phyloP scores from a whole-genome alignment of 1,140 invertebrate species.

The Eumeta japonica region DNA sequence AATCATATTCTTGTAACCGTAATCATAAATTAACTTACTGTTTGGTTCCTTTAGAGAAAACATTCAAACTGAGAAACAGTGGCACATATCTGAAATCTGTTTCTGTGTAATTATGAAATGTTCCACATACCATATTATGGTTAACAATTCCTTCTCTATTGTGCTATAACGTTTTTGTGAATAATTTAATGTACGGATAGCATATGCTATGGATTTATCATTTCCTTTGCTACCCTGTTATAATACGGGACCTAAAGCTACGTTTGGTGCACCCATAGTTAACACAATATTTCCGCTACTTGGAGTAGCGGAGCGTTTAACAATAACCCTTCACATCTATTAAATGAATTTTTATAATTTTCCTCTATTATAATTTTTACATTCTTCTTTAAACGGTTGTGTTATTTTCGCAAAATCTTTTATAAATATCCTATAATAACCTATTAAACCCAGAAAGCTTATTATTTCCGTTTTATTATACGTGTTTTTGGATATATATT shows the following conservation, averaged over 20 bases:
- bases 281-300: not conserved
- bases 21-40: too few species aligned
- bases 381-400: slow-evolving; percentile 4
- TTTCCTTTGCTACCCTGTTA: slow-evolving; percentile 3
- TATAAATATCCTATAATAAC: slow-evolving; percentile 6
- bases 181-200: slow-evolving; percentile 4
- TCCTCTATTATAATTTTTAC: not conserved
- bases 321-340: slow-evolving; percentile 5
- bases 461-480: slow-evolving; percentile 6
- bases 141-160: slow-evolving; percentile 5
- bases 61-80: too few species aligned
- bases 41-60: too few species aligned
- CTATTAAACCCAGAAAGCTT: slow-evolving; percentile 4
- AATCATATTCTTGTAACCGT: too few species aligned
- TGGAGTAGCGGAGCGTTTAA: slow-evolving; percentile 4
- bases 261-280: slow-evolving; percentile 4
- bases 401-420: slow-evolving; percentile 7
- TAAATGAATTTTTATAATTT: slow-evolving; percentile 3
- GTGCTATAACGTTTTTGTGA: slow-evolving; percentile 2
- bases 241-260: slow-evolving; percentile 3
- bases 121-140: too few species aligned
- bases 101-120: too few species aligned
- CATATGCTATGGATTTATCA: slow-evolving; percentile 6
- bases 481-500: too few species aligned
- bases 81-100: too few species aligned